Percentiles rank a stretch among this genome's conserved stretches.
phyloP scores from a whole-genome alignment of 2,888 invertebrate species.

The Philopedon plagiatum region DNA sequence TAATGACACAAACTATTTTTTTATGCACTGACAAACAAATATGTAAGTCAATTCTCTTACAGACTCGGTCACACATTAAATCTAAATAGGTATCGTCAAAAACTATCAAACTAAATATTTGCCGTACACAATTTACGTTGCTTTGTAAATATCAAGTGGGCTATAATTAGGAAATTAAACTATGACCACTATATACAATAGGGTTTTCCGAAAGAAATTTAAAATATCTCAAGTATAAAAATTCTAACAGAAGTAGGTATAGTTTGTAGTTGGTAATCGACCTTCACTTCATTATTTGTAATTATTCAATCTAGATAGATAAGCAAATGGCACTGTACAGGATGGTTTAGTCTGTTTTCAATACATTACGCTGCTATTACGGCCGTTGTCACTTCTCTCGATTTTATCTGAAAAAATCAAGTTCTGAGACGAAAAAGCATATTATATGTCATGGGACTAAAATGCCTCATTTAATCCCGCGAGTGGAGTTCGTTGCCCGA shows the following conservation, averaged over 20 bases:
- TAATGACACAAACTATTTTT: no score
- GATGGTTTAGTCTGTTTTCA: slow-evolving; percentile 15
- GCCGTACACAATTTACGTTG: slow-evolving; percentile 22
- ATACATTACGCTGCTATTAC: not conserved
- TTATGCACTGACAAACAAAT: no score
- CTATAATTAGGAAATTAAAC: slow-evolving; percentile 35
- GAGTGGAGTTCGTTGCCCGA: no score
- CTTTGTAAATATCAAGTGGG: slow-evolving; percentile 19
- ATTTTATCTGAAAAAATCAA: no score
- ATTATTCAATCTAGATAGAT: slow-evolving; percentile 61
- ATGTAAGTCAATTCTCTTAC: no score
- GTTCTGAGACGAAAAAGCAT: no score
- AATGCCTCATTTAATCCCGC: no score
- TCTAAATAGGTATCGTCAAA: not conserved
- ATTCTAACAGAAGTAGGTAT: slow-evolving; percentile 33
- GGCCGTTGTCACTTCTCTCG: no score
- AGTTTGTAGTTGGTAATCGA: slow-evolving; percentile 35
- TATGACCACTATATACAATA: slow-evolving; percentile 21
- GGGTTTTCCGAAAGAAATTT: slow-evolving; percentile 33
- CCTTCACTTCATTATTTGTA: slow-evolving; percentile 53
- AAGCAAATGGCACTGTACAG: slow-evolving; percentile 57
- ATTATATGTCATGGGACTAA: no score
- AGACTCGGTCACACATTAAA: not conserved
- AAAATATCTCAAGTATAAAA: slow-evolving; percentile 24
- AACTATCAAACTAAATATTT: slow-evolving; percentile 24